Conservation (phyloP, 1,140 invertebrate species). For the Bombus turneri region DNA sequence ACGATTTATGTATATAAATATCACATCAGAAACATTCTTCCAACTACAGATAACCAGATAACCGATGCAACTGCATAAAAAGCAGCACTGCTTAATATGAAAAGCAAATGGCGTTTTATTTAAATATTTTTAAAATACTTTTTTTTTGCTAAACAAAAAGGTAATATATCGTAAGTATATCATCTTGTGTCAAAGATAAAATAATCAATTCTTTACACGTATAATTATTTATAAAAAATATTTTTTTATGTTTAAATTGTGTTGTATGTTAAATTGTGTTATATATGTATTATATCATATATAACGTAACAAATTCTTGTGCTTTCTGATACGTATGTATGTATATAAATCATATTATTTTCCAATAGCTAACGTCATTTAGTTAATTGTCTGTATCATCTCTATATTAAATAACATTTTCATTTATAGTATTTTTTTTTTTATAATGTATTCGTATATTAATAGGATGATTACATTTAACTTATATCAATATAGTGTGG, state of each 20-base stretch:
- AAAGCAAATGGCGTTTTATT: background rate
- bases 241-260: background rate
- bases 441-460: too few species aligned
- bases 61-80: background rate
- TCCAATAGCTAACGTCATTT: too few species aligned
- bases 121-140: background rate
- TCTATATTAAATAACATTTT: too few species aligned
- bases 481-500: too few species aligned
- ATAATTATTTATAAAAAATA: background rate
- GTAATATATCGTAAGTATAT: background rate
- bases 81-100: background rate
- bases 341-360: too few species aligned
- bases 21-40: background rate
- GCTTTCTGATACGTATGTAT: too few species aligned
- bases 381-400: too few species aligned
- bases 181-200: background rate
- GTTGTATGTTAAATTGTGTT: background rate
- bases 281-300: background rate
- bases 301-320: too few species aligned
- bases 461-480: too few species aligned
- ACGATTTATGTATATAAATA: background rate
- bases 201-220: background rate
- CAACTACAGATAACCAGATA: slow-evolving; percentile 5
- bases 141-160: background rate
- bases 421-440: too few species aligned